These are phyloP conservation scores for Fukomys damarensis DNA, from an alignment of 2,113 vertebrate genomes.

Conservation along the genomic window DNA sequence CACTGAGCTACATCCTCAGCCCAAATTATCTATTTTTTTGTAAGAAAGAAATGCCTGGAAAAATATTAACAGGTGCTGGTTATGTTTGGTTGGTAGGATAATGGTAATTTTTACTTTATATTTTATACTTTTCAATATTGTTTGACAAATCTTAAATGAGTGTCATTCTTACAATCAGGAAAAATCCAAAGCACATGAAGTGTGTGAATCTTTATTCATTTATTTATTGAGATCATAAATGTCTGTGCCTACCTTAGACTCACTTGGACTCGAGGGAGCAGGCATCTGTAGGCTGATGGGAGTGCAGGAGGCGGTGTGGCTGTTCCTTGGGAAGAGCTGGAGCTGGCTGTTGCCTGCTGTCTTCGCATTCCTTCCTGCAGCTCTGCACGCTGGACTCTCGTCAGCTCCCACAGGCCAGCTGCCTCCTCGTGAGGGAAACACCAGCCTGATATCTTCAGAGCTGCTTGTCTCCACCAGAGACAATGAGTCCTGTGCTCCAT, in stretches of 20 bases:
- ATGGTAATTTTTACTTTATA: slow-evolving; percentile 13
- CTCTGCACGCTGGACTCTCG: not conserved
- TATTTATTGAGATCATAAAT: not conserved
- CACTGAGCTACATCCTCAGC: no score
- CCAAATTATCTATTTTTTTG: no score
- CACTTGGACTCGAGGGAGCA: not conserved
- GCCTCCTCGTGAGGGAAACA: not conserved
- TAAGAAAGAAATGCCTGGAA: not conserved
- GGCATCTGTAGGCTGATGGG: not conserved
- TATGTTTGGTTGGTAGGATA: not conserved
- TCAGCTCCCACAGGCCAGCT: not conserved
- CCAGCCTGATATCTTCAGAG: not conserved
- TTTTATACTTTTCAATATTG: not conserved
- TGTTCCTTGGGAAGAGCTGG: no score
- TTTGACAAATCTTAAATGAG: not conserved
- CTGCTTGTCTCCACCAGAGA: not conserved
- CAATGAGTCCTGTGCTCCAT: not conserved
- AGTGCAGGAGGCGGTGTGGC: not conserved
- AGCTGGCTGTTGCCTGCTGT: not conserved
- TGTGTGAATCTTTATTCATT: no score
- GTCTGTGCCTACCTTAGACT: not conserved
- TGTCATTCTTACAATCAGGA: not conserved
- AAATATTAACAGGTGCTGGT: not conserved
- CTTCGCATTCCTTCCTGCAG: no score
- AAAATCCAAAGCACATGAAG: not conserved